Evolutionary conservation across 1,140 invertebrate species (phyloP), one percentile per base, ranked within the genome.

Genomic region (Heliconius hermathena): DNA sequence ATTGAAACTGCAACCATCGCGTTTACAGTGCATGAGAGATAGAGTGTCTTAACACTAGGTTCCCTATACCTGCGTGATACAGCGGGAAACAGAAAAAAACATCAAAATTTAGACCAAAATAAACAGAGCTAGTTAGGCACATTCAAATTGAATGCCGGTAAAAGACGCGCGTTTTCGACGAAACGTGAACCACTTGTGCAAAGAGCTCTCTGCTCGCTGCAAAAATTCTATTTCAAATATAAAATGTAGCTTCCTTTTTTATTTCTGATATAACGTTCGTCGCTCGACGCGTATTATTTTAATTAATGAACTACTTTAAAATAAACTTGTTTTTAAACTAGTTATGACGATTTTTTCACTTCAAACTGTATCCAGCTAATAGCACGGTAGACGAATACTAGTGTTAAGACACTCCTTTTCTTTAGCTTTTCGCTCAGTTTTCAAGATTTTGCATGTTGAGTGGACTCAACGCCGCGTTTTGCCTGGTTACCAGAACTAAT

Each of bases 181-280:
- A 11, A 66, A 66, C 26, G 60, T 29, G 26, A 26, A 66, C 11
- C 26, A 66, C 60, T 66, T 66, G 60, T 8, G 20, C 26, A 2
- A 66, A 66, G 60, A 66, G 60, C 60, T 66, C 60, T 66, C 22
- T 57, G 9, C 54, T 66, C 60, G 60, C 60, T 66, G 60, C 60
- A 66, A 66, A 66, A 66, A 29, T 66, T 66, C 60, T 66, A 66
- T 66, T 66, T 66, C 60, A 29, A 29, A 66, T 66, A 66, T 66
- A 66, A 66, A 66, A 66, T 66, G 60, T 66, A 29, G 60, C 60
- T 66, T 26, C 60, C 26, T 26, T 66, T 66, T 60, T 66, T 29
- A 66, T 26, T 26, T 26, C 26, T 16, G 22, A 29, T 66, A 66
- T n/a, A 66, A 66, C 26, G 11, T 66, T 29, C 11, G 60, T 29